A percentile compares a stretch with the other conserved stretches of the same genome.
Conservation (phyloP, 2,113 vertebrate species). For the Symphodus melops region DNA sequence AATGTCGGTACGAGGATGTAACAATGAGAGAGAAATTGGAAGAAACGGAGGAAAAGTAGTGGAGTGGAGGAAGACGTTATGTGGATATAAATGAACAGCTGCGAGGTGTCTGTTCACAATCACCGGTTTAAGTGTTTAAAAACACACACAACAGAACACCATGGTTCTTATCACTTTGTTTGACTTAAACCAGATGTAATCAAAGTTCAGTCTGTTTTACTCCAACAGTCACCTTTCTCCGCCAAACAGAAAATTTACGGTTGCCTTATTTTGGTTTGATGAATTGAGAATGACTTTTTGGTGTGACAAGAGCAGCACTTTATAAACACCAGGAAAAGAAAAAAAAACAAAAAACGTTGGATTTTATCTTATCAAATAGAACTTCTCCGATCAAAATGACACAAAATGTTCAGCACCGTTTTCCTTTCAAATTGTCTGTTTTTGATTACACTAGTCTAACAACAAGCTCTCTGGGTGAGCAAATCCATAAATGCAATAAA, state of each 20-base stretch:
- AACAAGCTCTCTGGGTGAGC: constrained; percentile 39
- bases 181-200: constrained; percentile 68
- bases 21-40: constrained; percentile 18
- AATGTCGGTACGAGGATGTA: constrained; percentile 37
- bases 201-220: constrained; percentile 54
- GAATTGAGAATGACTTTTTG: constrained; percentile 22
- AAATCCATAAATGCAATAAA: constrained; percentile 53
- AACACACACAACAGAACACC: constrained; percentile 47
- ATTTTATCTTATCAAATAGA: constrained; percentile 9
- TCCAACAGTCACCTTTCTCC: constrained; percentile 48
- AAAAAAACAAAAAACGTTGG: not conserved
- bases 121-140: constrained; percentile 33
- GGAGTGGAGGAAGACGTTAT: constrained; percentile 10
- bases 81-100: constrained; percentile 18
- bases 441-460: constrained; percentile 24
- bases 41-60: constrained; percentile 10
- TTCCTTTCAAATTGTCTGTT: constrained; percentile 41
- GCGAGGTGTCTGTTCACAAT: constrained; percentile 22
- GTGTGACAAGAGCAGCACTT: constrained; percentile 21
- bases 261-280: constrained; percentile 49
- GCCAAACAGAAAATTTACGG: constrained; percentile 59
- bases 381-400: constrained; percentile 25
- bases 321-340: constrained; percentile 4
- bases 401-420: constrained; percentile 24
- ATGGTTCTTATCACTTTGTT: constrained; percentile 42